These are phyloP conservation scores for Enteromius thamalakanensis DNA, from an alignment of 2,797 vertebrate species.

Conservation along the genomic window DNA sequence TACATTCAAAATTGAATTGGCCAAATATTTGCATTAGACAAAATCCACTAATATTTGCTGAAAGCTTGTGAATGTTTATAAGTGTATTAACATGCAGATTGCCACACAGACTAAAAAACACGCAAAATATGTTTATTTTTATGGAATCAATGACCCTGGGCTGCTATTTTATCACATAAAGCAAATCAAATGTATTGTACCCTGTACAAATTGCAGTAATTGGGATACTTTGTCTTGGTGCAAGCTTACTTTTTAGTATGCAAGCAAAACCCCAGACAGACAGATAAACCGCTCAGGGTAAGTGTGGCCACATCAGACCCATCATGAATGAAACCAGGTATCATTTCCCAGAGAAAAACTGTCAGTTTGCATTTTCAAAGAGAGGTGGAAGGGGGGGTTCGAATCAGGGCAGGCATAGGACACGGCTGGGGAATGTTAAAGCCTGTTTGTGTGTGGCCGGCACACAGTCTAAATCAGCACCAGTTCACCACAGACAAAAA, in stretches of 20 bases:
- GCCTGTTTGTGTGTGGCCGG: slow-evolving; percentile 31
- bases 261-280: neutral
- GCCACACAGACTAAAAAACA: neutral
- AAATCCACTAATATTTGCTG: neutral
- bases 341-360: neutral
- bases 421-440: slow-evolving; percentile 28
- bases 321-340: neutral
- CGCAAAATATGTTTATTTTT: neutral
- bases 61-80: neutral
- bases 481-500: slow-evolving; percentile 41
- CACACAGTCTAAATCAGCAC: slow-evolving; percentile 14
- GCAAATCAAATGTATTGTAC: neutral
- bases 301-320: neutral
- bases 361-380: slow-evolving; percentile 18
- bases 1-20: neutral
- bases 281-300: neutral
- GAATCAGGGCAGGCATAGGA: slow-evolving; percentile 8
- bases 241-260: neutral
- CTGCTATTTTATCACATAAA: neutral
- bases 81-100: neutral
- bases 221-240: neutral
- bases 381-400: neutral
- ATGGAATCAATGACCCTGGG: neutral
- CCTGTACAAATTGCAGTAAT: neutral
- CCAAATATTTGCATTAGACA: neutral